phyloP scores from a whole-genome alignment of 2,888 invertebrate species.

The Drepanosiphum platanoidis region DNA sequence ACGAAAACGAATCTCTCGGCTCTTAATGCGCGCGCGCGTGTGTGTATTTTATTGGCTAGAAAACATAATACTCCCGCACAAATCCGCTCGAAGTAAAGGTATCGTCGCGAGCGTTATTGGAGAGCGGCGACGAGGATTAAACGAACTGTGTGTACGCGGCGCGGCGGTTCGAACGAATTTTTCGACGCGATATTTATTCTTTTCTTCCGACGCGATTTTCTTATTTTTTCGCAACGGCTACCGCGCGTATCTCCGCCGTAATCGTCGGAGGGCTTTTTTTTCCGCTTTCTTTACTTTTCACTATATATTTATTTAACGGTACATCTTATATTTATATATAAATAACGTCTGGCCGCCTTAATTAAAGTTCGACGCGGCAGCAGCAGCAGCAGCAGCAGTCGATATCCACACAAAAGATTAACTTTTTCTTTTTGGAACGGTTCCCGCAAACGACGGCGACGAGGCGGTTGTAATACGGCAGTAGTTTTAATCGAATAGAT shows the following conservation, averaged over 20 bases:
- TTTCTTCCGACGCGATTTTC: not conserved
- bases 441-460: constrained; percentile 40
- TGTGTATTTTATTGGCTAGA: too few species aligned
- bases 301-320: constrained; percentile 24
- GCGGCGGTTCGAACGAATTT: not conserved
- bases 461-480: not conserved
- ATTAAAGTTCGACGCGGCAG: constrained; percentile 30
- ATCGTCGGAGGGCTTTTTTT: not conserved
- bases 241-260: constrained; percentile 17
- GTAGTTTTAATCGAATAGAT: constrained; percentile 38
- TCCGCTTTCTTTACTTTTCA: not conserved
- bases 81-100: too few species aligned
- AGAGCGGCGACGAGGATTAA: not conserved
- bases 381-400: not conserved
- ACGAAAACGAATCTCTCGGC: too few species aligned
- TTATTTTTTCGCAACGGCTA: not conserved
- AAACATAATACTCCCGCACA: too few species aligned
- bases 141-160: not conserved
- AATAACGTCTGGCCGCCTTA: not conserved
- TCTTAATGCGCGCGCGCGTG: too few species aligned
- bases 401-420: constrained; percentile 41
- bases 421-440: constrained; percentile 32
- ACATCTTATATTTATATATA: not conserved
- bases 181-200: not conserved
- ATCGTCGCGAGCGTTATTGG: too few species aligned